Evolutionary conservation across 2,113 vertebrate genomes (phyloP), one percentile per base, ranked within the genome.

Genomic region (Orycteropus afer): DNA sequence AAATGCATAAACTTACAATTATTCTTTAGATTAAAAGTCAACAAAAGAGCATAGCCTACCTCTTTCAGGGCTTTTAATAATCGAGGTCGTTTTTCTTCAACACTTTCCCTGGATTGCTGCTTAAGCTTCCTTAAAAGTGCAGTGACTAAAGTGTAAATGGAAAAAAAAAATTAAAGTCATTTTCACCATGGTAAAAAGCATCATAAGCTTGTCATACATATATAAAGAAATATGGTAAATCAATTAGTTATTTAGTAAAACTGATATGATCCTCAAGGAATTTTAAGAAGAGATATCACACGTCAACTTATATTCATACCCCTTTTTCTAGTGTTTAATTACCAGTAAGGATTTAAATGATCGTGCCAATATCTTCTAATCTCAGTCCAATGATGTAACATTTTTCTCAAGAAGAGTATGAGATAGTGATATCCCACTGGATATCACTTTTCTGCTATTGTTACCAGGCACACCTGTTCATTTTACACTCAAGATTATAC

Each of bases 21-120:
- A 89, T 12, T 73, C 7, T 71, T 83, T 27, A 79, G 17, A 27
- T 49, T 5, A 7, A 88, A 93, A 87, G 93, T 53, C 23, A 74
- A 20, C 49, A 79, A 94, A 90, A 42, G 94, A 93, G 74, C 29
- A 88, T 1, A 89, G 34, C 95, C 95, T 97, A 99, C 99, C 99
- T 99, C 99, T 98, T 99, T 99, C 92, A 99, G 99, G 94, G 99
- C 99, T 98, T 99, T 99, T 95, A 99, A 98, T 97, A 99, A 99
- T 77, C 99, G 99, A 96, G 99, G 99, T 98, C 99, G 98, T 97
- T 99, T 99, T 98, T 99, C 99, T 98, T 99, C 99, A 97, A 99
- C 99, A 87, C 98, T 99, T 98, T 99, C 99, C 97, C 99, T 99
- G 98, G 99, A 99, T 42, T 99, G 99, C 96, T 99, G 99, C 96